Percentiles rank a stretch among this genome's conserved stretches.
These are phyloP conservation scores for Crotalus helleri DNA, from an alignment of 2,113 vertebrate species.

Conservation along the genomic window DNA sequence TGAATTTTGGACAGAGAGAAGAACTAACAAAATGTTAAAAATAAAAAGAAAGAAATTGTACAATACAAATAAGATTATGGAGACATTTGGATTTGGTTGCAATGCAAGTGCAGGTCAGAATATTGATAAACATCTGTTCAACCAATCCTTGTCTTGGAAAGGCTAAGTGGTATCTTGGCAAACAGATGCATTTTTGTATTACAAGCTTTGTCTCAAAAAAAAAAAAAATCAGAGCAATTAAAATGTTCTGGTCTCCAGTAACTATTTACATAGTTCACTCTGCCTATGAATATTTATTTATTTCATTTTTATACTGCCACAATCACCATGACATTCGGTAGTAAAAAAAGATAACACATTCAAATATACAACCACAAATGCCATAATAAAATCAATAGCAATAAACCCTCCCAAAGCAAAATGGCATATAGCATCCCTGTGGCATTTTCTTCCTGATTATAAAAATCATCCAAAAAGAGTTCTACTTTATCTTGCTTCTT, in stretches of 20 bases:
- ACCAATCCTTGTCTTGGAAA: neutral
- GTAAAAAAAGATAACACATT: neutral
- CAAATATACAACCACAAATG: neutral
- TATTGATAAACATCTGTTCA: neutral
- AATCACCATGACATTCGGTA: neutral
- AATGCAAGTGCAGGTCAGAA: constrained; percentile 6
- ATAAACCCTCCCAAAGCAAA: neutral
- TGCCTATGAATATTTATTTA: neutral
- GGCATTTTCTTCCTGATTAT: neutral
- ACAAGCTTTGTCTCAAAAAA: neutral
- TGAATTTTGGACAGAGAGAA: neutral
- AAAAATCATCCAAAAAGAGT: neutral
- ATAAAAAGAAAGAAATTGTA: neutral
- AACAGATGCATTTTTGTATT: neutral
- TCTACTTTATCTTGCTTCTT: neutral
- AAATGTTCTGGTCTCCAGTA: constrained; percentile 11
- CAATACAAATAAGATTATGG: neutral
- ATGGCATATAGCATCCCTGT: neutral
- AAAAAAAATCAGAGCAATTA: constrained; percentile 12
- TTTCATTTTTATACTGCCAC: neutral
- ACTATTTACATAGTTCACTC: constrained; percentile 6
- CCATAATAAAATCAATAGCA: neutral
- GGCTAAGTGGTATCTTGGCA: constrained; percentile 1
- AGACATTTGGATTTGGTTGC: neutral
- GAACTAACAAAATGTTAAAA: neutral